Conservation (phyloP, 2,797 vertebrate genomes). For the Squalus acanthias region DNA sequence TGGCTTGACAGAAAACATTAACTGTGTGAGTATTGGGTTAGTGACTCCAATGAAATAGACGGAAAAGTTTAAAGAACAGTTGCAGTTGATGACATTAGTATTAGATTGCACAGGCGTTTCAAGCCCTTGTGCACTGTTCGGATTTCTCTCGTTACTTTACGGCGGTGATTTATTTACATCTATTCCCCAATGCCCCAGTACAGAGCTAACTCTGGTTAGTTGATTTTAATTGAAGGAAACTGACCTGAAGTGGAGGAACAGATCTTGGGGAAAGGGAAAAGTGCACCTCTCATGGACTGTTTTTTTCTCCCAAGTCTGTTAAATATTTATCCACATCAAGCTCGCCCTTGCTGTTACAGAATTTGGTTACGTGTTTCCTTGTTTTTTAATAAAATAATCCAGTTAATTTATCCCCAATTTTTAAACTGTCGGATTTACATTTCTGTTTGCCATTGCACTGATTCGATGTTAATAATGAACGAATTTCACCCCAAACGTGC, state of each 20-base stretch:
- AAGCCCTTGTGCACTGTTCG: not conserved
- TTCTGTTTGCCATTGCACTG: not conserved
- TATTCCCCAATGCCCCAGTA: not conserved
- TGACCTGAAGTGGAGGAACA: not conserved
- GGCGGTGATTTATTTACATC: not conserved
- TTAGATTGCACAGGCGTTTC: not conserved
- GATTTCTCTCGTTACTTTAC: not conserved
- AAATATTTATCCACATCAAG: not conserved
- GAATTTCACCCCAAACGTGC: no score
- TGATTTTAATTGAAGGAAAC: conserved; percentile 30
- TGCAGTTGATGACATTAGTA: not conserved
- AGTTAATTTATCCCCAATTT: not conserved
- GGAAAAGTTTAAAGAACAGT: not conserved
- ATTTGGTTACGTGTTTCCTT: not conserved
- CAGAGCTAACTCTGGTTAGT: not conserved
- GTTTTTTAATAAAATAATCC: not conserved
- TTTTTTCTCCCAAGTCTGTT: not conserved
- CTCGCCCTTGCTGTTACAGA: not conserved
- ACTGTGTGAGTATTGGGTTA: not conserved
- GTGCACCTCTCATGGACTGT: no score
- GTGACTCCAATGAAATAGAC: not conserved
- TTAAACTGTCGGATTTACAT: not conserved
- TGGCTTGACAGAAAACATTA: not conserved
- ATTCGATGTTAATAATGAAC: not conserved
- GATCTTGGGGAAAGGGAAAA: not conserved